Percentiles rank a stretch among this genome's conserved stretches.
Conservation (phyloP, 2,888 invertebrate species). For the Oscheius sp. region DNA sequence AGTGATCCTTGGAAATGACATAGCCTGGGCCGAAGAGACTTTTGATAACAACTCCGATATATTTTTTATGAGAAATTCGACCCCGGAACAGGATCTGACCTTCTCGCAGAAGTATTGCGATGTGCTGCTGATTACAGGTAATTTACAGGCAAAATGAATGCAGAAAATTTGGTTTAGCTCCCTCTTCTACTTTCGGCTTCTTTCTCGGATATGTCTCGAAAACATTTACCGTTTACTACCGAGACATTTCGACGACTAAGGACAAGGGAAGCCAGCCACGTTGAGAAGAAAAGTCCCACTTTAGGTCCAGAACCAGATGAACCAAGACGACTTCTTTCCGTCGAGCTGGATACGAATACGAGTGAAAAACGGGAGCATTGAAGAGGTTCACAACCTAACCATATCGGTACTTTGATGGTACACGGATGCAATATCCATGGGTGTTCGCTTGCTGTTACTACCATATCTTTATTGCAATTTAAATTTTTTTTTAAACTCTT, state of each 20-base stretch:
- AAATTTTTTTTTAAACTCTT: too few relatives aligned
- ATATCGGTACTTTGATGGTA: too few relatives aligned
- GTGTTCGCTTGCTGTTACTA: too few relatives aligned
- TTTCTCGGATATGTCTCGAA: slow-evolving; percentile 38
- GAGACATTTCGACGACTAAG: slow-evolving; percentile 36
- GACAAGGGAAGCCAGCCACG: slow-evolving; percentile 14
- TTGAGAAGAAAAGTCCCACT: neutral
- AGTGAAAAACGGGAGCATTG: neutral
- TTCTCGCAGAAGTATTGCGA: slow-evolving; percentile 32
- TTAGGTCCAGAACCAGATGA: slow-evolving; percentile 37
- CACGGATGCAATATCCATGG: too few relatives aligned
- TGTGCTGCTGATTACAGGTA: slow-evolving; percentile 36
- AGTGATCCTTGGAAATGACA: slow-evolving; percentile 35
- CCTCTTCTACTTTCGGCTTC: slow-evolving; percentile 41
- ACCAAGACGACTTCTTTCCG: slow-evolving; percentile 34
- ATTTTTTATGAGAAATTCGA: neutral
- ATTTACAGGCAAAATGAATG: neutral
- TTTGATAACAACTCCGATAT: neutral
- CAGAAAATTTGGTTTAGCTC: slow-evolving; percentile 7
- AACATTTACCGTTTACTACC: slow-evolving; percentile 33
- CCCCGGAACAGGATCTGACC: slow-evolving; percentile 25
- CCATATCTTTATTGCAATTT: too few relatives aligned
- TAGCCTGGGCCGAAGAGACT: slow-evolving; percentile 8
- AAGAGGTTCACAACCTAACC: neutral
- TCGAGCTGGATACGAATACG: slow-evolving; percentile 28